Conservation (phyloP, 1,140 invertebrate species). For the Scaptodrosophila lebanonensis region DNA sequence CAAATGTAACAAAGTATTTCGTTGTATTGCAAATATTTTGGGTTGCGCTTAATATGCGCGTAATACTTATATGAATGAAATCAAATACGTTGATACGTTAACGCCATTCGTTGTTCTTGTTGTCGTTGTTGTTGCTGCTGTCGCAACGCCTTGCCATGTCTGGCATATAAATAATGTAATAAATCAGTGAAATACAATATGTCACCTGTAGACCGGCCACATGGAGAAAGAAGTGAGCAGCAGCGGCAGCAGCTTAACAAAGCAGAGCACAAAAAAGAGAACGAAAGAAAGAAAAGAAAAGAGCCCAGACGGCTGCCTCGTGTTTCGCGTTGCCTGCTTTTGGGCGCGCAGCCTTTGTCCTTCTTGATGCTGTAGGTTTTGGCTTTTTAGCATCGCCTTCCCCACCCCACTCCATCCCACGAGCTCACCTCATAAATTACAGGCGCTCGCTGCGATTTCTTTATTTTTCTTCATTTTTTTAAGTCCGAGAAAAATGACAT, state of each 20-base stretch:
- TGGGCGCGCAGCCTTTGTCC: background rate
- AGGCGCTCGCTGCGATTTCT: too few species aligned
- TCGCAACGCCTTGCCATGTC: constrained; percentile 41
- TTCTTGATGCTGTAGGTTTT: constrained; percentile 12
- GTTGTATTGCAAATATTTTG: constrained; percentile 6
- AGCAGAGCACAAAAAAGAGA: background rate
- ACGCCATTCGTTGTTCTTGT: background rate
- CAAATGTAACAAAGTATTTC: constrained; percentile 1
- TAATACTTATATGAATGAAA: constrained; percentile 31
- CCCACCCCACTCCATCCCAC: too few species aligned
- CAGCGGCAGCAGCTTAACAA: too few species aligned
- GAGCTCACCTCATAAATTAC: constrained; percentile 58
- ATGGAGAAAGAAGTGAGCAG: background rate
- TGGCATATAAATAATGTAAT: constrained; percentile 61
- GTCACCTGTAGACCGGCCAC: constrained; percentile 45
- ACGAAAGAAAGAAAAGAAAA: background rate
- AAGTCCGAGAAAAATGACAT: constrained; percentile 54
- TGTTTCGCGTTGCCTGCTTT: background rate
- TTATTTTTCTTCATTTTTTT: too few species aligned
- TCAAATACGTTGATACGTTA: constrained; percentile 42
- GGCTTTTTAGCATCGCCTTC: constrained; percentile 19
- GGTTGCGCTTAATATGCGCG: constrained; percentile 9
- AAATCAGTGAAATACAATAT: constrained; percentile 69
- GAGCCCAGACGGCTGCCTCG: background rate
- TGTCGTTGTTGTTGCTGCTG: constrained; percentile 18